Conservation (phyloP, 2,797 vertebrate genomes). For the Sarcophilus harrisii region DNA sequence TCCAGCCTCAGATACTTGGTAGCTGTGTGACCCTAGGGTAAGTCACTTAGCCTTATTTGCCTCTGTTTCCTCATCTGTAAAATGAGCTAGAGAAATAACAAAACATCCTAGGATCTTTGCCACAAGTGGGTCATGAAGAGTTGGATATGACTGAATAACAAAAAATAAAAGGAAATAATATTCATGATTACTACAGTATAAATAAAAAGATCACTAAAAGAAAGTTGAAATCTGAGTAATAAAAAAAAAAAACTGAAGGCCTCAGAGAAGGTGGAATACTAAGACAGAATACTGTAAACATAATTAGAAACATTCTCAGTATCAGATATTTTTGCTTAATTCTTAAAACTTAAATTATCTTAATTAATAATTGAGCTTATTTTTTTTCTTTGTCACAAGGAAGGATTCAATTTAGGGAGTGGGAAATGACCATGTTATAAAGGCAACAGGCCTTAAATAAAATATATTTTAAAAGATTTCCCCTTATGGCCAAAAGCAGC, state of each 20-base stretch:
- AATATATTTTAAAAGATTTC: not conserved
- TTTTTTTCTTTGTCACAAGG: not conserved
- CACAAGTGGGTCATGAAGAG: not conserved
- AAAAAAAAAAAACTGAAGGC: not conserved
- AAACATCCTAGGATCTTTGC: not conserved
- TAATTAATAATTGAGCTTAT: not conserved
- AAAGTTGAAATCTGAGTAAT: not conserved
- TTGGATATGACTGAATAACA: not conserved
- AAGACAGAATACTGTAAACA: not conserved
- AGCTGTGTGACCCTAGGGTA: not conserved
- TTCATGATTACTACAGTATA: not conserved
- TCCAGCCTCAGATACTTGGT: not conserved
- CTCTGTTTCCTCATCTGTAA: not conserved
- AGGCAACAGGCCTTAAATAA: not conserved
- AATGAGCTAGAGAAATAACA: not conserved
- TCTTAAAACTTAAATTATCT: not conserved
- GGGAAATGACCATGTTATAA: not conserved
- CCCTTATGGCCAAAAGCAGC: not conserved
- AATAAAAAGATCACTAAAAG: not conserved
- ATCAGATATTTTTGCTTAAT: not conserved
- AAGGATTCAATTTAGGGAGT: not conserved
- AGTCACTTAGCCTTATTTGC: not conserved
- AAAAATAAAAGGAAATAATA: not conserved
- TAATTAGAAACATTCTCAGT: not conserved
- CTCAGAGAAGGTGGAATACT: not conserved